phyloP scores from a whole-genome alignment of 1,140 invertebrate species.

The Panagrolaimus sp. region DNA sequence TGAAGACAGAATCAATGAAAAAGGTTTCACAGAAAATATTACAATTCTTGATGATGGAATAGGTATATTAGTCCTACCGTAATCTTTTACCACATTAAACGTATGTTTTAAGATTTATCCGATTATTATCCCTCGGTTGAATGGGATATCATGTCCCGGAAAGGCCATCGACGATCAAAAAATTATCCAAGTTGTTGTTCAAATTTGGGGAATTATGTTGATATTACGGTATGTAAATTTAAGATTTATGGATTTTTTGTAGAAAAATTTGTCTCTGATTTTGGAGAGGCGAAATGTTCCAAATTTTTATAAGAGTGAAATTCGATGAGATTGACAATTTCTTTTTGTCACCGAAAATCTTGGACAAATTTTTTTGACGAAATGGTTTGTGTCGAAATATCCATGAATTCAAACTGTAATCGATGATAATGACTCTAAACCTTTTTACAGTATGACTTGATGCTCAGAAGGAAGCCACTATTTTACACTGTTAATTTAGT shows the following conservation, averaged over 20 bases:
- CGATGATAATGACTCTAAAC: not conserved
- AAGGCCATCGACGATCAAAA: conserved; percentile 76
- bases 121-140: conserved; percentile 96
- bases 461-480: conserved; percentile 79
- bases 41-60: conserved; percentile 55
- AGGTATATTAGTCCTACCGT: conserved; percentile 32
- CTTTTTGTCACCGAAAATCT: too few relatives aligned
- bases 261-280: too few relatives aligned
- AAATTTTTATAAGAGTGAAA: too few relatives aligned
- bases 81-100: not conserved
- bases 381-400: too few relatives aligned
- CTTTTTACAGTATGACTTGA: conserved; percentile 49
- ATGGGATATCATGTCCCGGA: conserved; percentile 94
- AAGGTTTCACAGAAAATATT: conserved; percentile 51
- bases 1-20: conserved; percentile 49
- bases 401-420: too few relatives aligned
- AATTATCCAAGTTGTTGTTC: conserved; percentile 79
- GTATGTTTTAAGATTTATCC: conserved; percentile 72
- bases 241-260: too few relatives aligned
- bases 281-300: too few relatives aligned
- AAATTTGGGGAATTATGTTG: conserved; percentile 73
- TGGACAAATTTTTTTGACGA: too few relatives aligned
- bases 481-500: conserved; percentile 95
- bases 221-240: conserved; percentile 72
- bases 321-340: not conserved